Conservation (phyloP, 2,797 vertebrate genomes). For the Lacerta bilineata region DNA sequence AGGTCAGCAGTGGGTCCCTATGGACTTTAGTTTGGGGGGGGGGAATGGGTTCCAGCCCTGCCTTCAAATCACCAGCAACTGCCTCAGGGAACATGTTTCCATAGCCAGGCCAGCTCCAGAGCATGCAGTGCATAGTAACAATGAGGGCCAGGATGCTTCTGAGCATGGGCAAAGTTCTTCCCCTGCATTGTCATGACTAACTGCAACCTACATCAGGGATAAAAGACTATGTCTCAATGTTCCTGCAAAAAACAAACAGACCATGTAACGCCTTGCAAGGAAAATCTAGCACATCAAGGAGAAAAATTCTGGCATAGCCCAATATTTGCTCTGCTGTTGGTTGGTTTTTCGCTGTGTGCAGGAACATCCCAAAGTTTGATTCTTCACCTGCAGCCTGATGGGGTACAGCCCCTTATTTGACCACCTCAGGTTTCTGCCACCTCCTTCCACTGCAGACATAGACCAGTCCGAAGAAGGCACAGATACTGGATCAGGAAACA, state of each 20-base stretch:
- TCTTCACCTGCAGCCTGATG: not conserved
- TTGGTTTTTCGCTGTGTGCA: not conserved
- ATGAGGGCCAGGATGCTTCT: not conserved
- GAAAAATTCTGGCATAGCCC: not conserved
- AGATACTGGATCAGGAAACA: not conserved
- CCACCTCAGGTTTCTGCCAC: not conserved
- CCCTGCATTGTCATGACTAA: too few species aligned
- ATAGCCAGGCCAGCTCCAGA: too few species aligned
- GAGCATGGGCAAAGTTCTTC: not conserved
- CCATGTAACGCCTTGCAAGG: not conserved
- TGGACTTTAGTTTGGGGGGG: not conserved
- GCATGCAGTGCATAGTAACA: not conserved
- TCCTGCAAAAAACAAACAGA: not conserved
- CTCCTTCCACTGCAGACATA: not conserved
- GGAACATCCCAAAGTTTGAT: not conserved
- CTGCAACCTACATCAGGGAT: not conserved
- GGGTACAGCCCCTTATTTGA: not conserved
- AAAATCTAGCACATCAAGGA: not conserved
- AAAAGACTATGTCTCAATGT: not conserved
- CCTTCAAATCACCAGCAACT: not conserved
- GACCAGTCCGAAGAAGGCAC: not conserved
- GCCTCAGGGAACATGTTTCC: not conserved
- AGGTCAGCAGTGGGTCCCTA: not conserved
- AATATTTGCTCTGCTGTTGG: too few species aligned
- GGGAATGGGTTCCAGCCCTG: not conserved